Evolutionary conservation across 2,888 invertebrate genomes (phyloP).

Genomic region (Hydropsyche betteni): DNA sequence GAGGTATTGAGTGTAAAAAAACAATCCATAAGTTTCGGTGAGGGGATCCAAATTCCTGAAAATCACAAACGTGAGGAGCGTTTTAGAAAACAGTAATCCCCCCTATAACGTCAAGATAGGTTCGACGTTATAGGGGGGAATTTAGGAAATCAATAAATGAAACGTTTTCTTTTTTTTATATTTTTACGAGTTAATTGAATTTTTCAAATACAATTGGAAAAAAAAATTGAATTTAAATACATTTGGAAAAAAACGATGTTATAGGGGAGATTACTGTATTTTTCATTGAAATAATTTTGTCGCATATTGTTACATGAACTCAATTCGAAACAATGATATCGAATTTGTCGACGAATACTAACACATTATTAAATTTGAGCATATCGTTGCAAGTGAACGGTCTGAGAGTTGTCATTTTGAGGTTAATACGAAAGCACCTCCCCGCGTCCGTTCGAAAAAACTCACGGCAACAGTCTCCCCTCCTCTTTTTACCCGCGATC

Average conservation of each 20-base stretch:
- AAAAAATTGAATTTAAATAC: no score
- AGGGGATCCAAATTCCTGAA: conserved; percentile 94
- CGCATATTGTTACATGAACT: no score
- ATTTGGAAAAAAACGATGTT: no score
- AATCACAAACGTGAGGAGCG: conserved; percentile 30
- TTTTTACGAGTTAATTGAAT: no score
- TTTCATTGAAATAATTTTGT: no score
- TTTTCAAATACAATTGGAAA: no score
- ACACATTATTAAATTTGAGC: conserved; percentile 95
- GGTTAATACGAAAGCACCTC: background rate
- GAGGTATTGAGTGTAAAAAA: conserved; percentile 97
- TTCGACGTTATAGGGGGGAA: no score
- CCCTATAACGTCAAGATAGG: no score
- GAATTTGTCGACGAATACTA: conserved; percentile 60
- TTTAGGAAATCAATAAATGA: no score
- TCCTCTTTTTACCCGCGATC: background rate
- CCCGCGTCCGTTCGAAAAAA: no score
- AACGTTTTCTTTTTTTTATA: no score
- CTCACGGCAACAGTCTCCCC: background rate
- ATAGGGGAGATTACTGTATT: no score
- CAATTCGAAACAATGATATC: background rate
- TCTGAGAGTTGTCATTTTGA: conserved; percentile 87
- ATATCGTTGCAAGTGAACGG: conserved; percentile 95
- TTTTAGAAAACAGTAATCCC: conserved; percentile 22
- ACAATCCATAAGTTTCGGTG: conserved; percentile 95